phyloP scores from a whole-genome alignment of 2,113 vertebrate species.

The Eleginops maclovinus region DNA sequence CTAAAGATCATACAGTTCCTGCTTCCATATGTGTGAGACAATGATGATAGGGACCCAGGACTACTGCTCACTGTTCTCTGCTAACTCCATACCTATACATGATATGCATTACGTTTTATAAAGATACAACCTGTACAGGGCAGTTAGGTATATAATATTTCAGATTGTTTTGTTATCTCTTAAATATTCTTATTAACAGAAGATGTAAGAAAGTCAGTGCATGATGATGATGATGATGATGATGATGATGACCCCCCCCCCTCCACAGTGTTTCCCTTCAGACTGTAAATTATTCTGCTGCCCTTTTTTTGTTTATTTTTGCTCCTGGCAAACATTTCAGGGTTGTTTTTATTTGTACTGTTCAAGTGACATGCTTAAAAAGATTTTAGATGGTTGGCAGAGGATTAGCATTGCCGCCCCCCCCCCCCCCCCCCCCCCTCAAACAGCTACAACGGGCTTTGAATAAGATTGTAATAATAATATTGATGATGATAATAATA shows the following conservation, averaged over 20 bases:
- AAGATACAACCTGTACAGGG: conserved; percentile 88
- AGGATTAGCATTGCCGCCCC: conserved; percentile 60
- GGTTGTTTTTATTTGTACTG: conserved; percentile 66
- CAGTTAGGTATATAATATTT: conserved; percentile 95
- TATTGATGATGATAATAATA: conserved; percentile 79
- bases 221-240: conserved; percentile 81
- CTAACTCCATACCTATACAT: conserved; percentile 80
- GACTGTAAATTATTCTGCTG: conserved; percentile 95
- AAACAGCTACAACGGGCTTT: conserved; percentile 85
- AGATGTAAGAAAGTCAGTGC: conserved; percentile 97
- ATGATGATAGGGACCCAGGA: conserved; percentile 89
- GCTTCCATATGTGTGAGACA: conserved; percentile 79
- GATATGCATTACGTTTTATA: conserved; percentile 94
- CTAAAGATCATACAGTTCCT: conserved; percentile 76
- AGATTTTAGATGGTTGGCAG: conserved; percentile 74
- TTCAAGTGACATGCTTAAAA: conserved; percentile 67
- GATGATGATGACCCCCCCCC: conserved; percentile 86
- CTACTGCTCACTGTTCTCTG: conserved; percentile 83
- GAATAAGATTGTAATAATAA: conserved; percentile 89
- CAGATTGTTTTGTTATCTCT: conserved; percentile 86
- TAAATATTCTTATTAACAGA: conserved; percentile 94
- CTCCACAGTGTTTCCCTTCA: conserved; percentile 87
- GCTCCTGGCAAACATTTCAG: conserved; percentile 91
- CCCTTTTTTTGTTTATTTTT: conserved; percentile 76
- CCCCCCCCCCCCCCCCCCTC: conserved; percentile 72